Conservation (phyloP, 2,797 vertebrate species). For the Peromyscus melanophrys region DNA sequence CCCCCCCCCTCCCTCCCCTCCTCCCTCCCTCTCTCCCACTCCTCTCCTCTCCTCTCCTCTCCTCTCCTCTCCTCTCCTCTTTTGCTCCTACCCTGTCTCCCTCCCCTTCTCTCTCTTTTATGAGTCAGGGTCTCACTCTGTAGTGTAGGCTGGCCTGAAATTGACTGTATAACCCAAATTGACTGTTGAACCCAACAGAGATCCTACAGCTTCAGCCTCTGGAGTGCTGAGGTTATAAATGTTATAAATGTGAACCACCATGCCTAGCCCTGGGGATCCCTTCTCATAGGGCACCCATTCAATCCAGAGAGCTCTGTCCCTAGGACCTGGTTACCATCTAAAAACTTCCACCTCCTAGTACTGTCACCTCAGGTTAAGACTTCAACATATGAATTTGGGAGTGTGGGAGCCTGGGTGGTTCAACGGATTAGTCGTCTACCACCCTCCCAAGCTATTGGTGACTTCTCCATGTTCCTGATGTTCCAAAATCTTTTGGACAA, state of each 20-base stretch:
- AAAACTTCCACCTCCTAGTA: neutral
- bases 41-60: too few species aligned
- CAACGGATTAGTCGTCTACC: neutral
- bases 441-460: neutral
- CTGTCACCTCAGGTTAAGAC: neutral
- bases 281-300: neutral
- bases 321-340: too few species aligned
- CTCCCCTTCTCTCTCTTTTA: neutral
- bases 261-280: neutral
- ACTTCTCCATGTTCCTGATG: neutral
- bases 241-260: neutral
- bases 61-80: accelerated
- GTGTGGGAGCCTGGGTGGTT: neutral
- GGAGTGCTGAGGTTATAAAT: neutral
- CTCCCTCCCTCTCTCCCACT: accelerated
- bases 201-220: neutral
- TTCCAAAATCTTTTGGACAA: conserved; percentile 26
- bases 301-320: neutral
- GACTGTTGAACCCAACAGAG: neutral
- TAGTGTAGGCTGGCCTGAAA: neutral
- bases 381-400: neutral
- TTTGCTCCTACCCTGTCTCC: neutral
- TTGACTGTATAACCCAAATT: neutral
- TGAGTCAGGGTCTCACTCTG: neutral
- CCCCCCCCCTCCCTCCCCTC: too few species aligned